These are phyloP conservation scores for Oxystoma pomonae DNA, from an alignment of 2,888 invertebrate genomes.

Conservation along the genomic window DNA sequence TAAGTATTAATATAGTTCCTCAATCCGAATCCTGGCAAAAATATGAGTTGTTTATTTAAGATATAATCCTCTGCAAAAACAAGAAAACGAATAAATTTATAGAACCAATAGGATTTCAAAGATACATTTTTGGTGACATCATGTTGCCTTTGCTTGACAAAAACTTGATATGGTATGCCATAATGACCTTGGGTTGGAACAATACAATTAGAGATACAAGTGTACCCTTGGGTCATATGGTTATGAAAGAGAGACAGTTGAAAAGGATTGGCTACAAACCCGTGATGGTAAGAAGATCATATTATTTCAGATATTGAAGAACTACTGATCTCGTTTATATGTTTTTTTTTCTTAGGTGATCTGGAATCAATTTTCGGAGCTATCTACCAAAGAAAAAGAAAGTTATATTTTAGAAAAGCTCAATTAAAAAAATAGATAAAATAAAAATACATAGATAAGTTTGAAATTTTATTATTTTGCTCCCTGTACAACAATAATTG, in stretches of 20 bases:
- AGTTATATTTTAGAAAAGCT: slow-evolving; percentile 26
- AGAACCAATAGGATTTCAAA: slow-evolving; percentile 49
- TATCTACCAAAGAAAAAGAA: slow-evolving; percentile 24
- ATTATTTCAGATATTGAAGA: background rate
- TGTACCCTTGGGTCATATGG: slow-evolving; percentile 54
- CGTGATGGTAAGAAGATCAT: slow-evolving; percentile 48
- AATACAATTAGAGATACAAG: slow-evolving; percentile 52
- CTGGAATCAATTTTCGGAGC: slow-evolving; percentile 32
- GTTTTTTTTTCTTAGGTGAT: slow-evolving; percentile 29
- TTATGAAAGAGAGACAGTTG: slow-evolving; percentile 63
- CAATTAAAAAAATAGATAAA: background rate
- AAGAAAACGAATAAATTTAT: slow-evolving; percentile 49
- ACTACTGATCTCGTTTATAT: background rate
- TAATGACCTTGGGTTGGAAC: slow-evolving; percentile 62
- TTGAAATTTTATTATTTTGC: slow-evolving; percentile 9
- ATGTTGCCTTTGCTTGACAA: slow-evolving; percentile 33
- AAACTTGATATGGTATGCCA: slow-evolving; percentile 50
- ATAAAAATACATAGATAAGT: too few species aligned
- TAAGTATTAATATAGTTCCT: too few species aligned
- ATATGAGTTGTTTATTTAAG: too few species aligned
- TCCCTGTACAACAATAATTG: too few species aligned
- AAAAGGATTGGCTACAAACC: slow-evolving; percentile 56
- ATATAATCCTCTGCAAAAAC: slow-evolving; percentile 47
- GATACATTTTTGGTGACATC: slow-evolving; percentile 51
- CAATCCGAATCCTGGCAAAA: too few species aligned